Conservation (phyloP, 2,113 vertebrate species). For the Murina feae region DNA sequence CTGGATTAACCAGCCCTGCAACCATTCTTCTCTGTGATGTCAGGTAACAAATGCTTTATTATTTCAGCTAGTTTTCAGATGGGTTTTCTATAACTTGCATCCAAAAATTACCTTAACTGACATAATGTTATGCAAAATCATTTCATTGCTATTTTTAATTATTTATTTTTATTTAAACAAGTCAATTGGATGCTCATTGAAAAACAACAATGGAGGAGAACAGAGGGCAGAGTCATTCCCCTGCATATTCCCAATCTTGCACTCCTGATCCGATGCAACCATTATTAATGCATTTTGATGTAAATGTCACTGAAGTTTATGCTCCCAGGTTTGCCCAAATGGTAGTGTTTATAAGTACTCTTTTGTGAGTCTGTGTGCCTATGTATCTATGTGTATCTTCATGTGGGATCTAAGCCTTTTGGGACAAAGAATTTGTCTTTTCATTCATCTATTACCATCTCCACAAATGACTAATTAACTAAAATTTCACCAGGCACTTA, state of each 20-base stretch:
- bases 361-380: neutral
- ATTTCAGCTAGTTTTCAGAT: constrained; percentile 15
- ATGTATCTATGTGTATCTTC: neutral
- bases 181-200: neutral
- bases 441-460: constrained; percentile 10
- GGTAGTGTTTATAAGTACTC: neutral
- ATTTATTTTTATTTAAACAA: constrained; percentile 45
- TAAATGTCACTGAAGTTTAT: neutral
- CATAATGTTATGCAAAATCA: neutral
- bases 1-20: neutral
- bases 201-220: neutral
- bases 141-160: constrained; percentile 15
- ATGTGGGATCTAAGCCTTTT: neutral
- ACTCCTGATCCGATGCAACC: neutral
- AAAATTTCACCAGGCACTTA: neutral
- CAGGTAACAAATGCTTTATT: neutral
- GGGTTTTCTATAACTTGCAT: neutral
- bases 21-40: neutral
- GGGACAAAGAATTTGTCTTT: neutral
- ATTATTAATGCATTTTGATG: neutral
- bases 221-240: neutral
- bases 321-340: neutral
- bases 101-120: neutral
- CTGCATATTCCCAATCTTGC: neutral
- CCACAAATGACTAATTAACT: neutral